Evolutionary conservation across 2,113 vertebrate genomes (phyloP), one percentile per base, ranked within the genome.

Genomic region (Erythrocebus patas): DNA sequence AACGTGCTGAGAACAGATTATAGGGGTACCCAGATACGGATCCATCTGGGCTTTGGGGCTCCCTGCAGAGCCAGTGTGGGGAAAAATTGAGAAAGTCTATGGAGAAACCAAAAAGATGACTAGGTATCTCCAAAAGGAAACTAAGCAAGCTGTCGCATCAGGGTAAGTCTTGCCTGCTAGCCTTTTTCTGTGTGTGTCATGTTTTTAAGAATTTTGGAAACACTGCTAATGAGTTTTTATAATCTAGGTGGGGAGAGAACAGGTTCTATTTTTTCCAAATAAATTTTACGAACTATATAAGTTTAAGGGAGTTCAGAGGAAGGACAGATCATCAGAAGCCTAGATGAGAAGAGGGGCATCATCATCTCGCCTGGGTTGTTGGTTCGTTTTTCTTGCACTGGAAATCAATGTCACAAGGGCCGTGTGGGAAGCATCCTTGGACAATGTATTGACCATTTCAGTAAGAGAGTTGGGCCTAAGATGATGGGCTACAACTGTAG

Each of bases 341-440:
- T 12, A 5, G 22, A 23, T 57, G 50, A 82, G 84, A 55, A 82
- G 30, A 23, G 48, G 66, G n/a, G 5, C 3, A 0, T 10, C 2
- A 0, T 2, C 0, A 1, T 32, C 50, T 45, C 61, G 3, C 45
- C 75, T 27, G 43, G 25, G 48, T 35, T 2, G 0, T 35, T 22
- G 3, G 8, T 35, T 94, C 68, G 35, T 52, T 57, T 76, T 43
- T 38, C 72, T 80, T 16, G 35, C 1, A 0, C 12, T 0, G 10
- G 6, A 57, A 30, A 40, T 14, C 1, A 1, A 10, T 11, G 5
- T 43, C 27, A 9, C 52, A 48, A 61, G 20, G 48, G 2, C 8
- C 0, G 0, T 0, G 35, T 16, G 20, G 45, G 38, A 8, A 68
- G 9, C 16, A 40, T 6, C 10, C 2, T 59, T 11, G 6, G 30